Evolutionary conservation across 1,140 invertebrate species (phyloP), one percentile per base, ranked within the genome.

Genomic region (Elysia chlorotica): DNA sequence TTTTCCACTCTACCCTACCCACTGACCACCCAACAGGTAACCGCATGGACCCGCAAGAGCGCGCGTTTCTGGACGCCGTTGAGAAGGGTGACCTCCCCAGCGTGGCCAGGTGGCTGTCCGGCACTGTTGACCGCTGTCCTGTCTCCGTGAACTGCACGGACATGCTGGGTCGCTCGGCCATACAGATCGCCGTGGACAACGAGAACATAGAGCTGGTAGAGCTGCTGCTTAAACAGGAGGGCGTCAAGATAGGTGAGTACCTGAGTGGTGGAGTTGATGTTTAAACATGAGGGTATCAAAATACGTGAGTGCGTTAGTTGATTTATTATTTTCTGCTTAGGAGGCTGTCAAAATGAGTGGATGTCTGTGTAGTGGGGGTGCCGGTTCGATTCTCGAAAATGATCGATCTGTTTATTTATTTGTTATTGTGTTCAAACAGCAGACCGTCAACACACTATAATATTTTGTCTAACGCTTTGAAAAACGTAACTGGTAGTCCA

Each of bases 141-240:
- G 88, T 91, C n/a, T 90, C 90, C 76, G 88, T 91, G 23, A 91
- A 91, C 83, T 90, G 89, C 74, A 88, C 90, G 0, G 88, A 91
- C 79, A 89, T 90, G 78, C 82, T 91, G 66, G 90, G 90, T 0
- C 81, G 90, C 23, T 89, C 89, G 14, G 89, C 90, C 59, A 88
- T 91, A 30, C 89, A 90, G 70, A 85, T 86, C 25, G 86, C 86
- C 14, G 84, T 86, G 6, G 86, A 87, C 74, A 85, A 86, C 62
- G 86, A 87, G 79, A 86, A 87, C 74, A 76, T 79, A 21, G 86
- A 87, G 77, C 79, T 87, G 62, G 83, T 86, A 6, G 83, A 86
- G 73, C 62, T 85, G 48, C 74, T 86, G 17, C 74, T 86, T 28
- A 73, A 80, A 31, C 81, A 87, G 70, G 79, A 85, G 35, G 82